These are phyloP conservation scores for Sebastes taczanowskii DNA, from an alignment of 2,797 vertebrate genomes.

Conservation along the genomic window DNA sequence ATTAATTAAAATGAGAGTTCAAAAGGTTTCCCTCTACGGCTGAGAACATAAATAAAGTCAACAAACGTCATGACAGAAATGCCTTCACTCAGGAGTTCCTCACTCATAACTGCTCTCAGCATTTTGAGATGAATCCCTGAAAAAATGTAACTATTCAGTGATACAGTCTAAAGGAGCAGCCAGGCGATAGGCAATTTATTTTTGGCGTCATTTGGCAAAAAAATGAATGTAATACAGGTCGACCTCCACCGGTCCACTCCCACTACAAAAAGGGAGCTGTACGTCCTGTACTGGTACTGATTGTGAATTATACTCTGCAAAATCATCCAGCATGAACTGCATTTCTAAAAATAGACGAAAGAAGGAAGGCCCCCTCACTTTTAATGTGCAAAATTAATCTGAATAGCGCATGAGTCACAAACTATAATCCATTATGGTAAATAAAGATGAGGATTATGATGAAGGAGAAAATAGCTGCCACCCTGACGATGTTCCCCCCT, in stretches of 20 bases:
- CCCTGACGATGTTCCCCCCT: constrained; percentile 42
- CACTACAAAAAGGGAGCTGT: background rate
- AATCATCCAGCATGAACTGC: background rate
- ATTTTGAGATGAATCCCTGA: background rate
- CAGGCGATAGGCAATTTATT: background rate
- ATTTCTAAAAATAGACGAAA: background rate
- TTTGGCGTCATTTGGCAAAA: background rate
- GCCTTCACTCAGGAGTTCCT: background rate
- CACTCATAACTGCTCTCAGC: background rate
- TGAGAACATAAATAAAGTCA: background rate
- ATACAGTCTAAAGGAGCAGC: background rate
- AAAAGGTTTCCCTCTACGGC: background rate
- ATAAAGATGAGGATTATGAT: constrained; percentile 44
- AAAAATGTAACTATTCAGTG: background rate
- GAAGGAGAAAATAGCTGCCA: constrained; percentile 31
- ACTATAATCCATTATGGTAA: constrained; percentile 34
- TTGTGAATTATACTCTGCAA: background rate
- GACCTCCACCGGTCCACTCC: background rate
- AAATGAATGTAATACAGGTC: background rate
- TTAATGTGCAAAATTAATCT: constrained; percentile 26
- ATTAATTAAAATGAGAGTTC: background rate
- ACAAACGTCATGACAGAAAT: background rate
- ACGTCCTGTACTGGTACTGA: background rate
- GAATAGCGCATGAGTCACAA: constrained; percentile 8
- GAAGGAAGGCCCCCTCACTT: background rate